Percentiles rank a stretch among this genome's conserved stretches.
These are phyloP conservation scores for Yponomeuta cagnagella DNA, from an alignment of 2,888 invertebrate genomes.

Conservation along the genomic window DNA sequence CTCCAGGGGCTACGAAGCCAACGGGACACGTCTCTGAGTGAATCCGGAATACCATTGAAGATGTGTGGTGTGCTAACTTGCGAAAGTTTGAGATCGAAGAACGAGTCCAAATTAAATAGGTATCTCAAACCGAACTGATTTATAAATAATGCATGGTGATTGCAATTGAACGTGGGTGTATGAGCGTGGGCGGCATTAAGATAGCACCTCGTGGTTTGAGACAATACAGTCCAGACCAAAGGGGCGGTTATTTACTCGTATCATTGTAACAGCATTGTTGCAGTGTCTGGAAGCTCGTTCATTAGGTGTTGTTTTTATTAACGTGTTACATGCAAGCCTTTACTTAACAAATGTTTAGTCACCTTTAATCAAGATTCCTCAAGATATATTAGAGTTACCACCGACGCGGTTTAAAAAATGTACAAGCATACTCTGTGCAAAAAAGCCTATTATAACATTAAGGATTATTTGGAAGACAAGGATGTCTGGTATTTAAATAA, in stretches of 20 bases:
- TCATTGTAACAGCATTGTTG: background rate
- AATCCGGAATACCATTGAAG: too few relatives aligned
- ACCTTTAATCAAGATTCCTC: too few relatives aligned
- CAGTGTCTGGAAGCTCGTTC: background rate
- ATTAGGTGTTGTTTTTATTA: background rate
- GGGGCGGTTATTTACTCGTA: background rate
- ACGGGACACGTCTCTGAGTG: too few relatives aligned
- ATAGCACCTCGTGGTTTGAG: background rate
- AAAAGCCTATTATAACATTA: too few relatives aligned
- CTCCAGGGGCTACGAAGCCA: too few relatives aligned
- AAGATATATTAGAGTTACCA: too few relatives aligned
- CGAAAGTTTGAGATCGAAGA: background rate
- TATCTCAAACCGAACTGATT: background rate
- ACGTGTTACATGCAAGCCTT: background rate
- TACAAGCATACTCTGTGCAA: too few relatives aligned
- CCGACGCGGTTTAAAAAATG: too few relatives aligned
- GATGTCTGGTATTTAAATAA: too few relatives aligned
- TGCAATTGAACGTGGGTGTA: background rate
- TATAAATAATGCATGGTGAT: constrained; percentile 2
- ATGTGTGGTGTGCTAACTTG: too few relatives aligned
- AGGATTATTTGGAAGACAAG: too few relatives aligned
- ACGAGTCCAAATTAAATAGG: background rate
- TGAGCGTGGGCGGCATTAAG: background rate
- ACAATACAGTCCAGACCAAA: background rate
- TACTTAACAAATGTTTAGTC: background rate